Percentiles rank a stretch among this genome's conserved stretches.
phyloP scores from a whole-genome alignment of 1,140 invertebrate genomes.

The Camponotus vicinus region DNA sequence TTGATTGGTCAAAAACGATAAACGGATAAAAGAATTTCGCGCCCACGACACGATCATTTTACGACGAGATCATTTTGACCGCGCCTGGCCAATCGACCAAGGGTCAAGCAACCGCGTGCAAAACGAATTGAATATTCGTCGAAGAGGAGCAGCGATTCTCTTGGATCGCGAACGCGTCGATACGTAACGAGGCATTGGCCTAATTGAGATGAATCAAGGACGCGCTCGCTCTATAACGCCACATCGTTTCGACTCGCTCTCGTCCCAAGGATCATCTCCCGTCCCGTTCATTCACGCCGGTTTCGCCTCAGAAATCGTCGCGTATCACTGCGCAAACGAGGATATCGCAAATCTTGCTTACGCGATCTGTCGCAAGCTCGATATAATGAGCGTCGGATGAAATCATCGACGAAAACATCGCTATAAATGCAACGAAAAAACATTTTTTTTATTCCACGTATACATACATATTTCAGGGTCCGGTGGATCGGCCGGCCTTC shows the following conservation, averaged over 20 bases:
- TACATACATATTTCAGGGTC: background rate
- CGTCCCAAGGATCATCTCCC: slow-evolving; percentile 31
- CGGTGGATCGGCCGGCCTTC: too few species aligned
- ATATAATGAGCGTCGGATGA: background rate
- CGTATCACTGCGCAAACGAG: background rate
- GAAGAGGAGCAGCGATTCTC: background rate
- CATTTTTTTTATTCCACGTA: too few species aligned
- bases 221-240: background rate
- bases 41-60: slow-evolving; percentile 12
- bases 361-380: background rate
- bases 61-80: slow-evolving; percentile 15
- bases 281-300: slow-evolving; percentile 46
- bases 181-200: slow-evolving; percentile 49
- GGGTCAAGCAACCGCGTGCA: slow-evolving; percentile 31
- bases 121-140: slow-evolving; percentile 49
- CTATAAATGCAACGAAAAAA: background rate
- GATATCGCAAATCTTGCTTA: background rate
- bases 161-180: slow-evolving; percentile 11
- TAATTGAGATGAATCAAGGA: slow-evolving; percentile 56
- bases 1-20: slow-evolving; percentile 11
- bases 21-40: slow-evolving; percentile 10
- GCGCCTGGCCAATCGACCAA: slow-evolving; percentile 2
- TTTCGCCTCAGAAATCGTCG: slow-evolving; percentile 21
- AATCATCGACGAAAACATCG: background rate
- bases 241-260: slow-evolving; percentile 40